These are phyloP conservation scores for Corydoras sp. DNA, from an alignment of 2,113 vertebrate genomes.

Conservation along the genomic window DNA sequence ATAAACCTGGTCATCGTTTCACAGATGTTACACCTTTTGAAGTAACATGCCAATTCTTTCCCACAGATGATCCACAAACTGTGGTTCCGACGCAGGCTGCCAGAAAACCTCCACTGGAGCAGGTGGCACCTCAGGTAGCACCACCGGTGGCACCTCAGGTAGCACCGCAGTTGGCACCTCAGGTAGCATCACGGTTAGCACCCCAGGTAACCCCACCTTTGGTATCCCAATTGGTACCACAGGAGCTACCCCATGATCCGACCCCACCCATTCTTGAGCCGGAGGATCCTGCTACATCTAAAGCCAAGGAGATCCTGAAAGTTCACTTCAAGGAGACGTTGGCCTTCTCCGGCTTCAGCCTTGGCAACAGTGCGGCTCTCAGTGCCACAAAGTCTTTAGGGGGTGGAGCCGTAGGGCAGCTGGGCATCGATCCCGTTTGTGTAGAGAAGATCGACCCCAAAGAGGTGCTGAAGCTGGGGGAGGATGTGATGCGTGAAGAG, in stretches of 20 bases:
- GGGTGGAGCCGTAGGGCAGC: conserved; percentile 68
- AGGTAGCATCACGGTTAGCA: too few relatives aligned
- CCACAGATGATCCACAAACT: conserved; percentile 20
- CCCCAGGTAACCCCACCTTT: too few relatives aligned
- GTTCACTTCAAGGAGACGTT: conserved; percentile 79
- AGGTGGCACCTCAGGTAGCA: neutral
- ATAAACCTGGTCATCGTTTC: too few relatives aligned
- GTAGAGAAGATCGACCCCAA: conserved; percentile 77
- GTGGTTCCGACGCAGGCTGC: neutral
- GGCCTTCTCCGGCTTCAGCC: conserved; percentile 74
- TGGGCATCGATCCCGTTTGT: conserved; percentile 57
- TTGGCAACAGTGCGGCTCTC: conserved; percentile 72
- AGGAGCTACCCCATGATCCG: conserved; percentile 35
- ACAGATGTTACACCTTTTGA: too few relatives aligned
- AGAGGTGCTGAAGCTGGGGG: conserved; percentile 85
- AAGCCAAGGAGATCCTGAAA: conserved; percentile 67
- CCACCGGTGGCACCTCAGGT: too few relatives aligned
- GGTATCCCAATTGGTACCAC: neutral
- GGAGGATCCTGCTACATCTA: conserved; percentile 54
- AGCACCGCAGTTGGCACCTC: too few relatives aligned
- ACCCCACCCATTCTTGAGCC: conserved; percentile 43
- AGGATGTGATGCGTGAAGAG: conserved; percentile 82
- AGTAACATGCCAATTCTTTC: neutral
- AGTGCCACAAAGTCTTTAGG: conserved; percentile 74
- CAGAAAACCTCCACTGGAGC: conserved; percentile 33